Evolutionary conservation across 2,888 invertebrate genomes (phyloP), one percentile per base, ranked within the genome.

Genomic region (Drosophila putrida): DNA sequence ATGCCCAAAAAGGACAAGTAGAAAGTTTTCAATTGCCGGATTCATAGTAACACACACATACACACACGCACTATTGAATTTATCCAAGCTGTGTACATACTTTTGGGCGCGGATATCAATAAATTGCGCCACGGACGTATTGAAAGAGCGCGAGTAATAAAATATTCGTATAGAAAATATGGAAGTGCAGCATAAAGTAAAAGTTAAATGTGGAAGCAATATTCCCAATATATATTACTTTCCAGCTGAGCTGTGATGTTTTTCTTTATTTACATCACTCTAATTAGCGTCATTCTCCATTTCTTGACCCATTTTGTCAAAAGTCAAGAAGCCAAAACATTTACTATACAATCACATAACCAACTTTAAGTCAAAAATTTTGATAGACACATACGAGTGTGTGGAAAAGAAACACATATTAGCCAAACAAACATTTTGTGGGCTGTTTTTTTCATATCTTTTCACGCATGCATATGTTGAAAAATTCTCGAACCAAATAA

Each of bases 11-110:
- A 28, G 11, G n/a, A 36, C 62, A 65, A 63, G 65, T 59, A 51
- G 44, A 72, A 82, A 71, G 54, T 79, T 79, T 79, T 79, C 72
- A 69, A 75, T 78, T 70, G 60, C 54, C 67, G 67, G 51, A 62
- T 53, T 63, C 61, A 68, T 65, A 53, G 53, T 51, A 36, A 51
- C 58, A 65, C 62, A 58, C 54, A 57, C 53, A 59, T 31, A 33
- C 49, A 53, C 41, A 50, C 49, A 53, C 41, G 46, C 44, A 43
- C 35, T 38, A 31, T 44, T 41, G 13, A 25, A 54, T 64, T 33
- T 10, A 25, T 3, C 20, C 20, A 15, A 51, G 35, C 39, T 59
- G 72, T 68, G 68, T 69, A 50, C 69, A 69, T 73, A 36, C 27
- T 44, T 50, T 62, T 33, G 8, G 8, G 43, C 57, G 65, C 57